Evolutionary conservation across 2,888 invertebrate species (phyloP).

Genomic region (Syrphus vitripennis): DNA sequence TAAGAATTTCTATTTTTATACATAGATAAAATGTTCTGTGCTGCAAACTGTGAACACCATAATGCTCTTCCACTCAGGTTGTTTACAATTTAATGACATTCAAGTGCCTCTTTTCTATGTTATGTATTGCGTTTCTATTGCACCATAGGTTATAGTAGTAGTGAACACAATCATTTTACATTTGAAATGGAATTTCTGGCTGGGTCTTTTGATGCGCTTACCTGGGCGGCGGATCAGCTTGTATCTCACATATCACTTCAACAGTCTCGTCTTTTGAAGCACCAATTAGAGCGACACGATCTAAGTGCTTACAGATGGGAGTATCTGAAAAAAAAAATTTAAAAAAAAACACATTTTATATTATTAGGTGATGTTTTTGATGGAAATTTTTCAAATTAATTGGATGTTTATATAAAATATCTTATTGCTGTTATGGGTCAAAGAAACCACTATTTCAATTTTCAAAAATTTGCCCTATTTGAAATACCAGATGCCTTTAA

Average conservation of each 20-base stretch:
- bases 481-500: too few species aligned
- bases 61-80: slow-evolving; percentile 1
- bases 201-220: slow-evolving; percentile 72
- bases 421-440: neutral
- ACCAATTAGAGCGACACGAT: slow-evolving; percentile 91
- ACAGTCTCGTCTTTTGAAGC: slow-evolving; percentile 93
- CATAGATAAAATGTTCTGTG: neutral
- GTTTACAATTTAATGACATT: slow-evolving; percentile 37
- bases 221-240: slow-evolving; percentile 93
- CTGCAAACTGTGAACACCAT: slow-evolving; percentile 7
- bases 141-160: slow-evolving; percentile 15
- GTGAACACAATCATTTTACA: neutral
- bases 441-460: too few species aligned
- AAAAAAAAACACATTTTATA: neutral
- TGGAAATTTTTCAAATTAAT: neutral
- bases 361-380: neutral
- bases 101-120: slow-evolving; percentile 1
- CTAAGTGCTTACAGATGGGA: slow-evolving; percentile 88
- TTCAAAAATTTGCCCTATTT: too few species aligned
- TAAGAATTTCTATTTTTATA: neutral
- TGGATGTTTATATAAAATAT: neutral
- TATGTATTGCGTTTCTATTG: neutral
- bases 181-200: neutral
- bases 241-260: slow-evolving; percentile 93
- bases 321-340: slow-evolving; percentile 84